Evolutionary conservation across 2,888 invertebrate genomes (phyloP).

Genomic region (Resseliella maxima): DNA sequence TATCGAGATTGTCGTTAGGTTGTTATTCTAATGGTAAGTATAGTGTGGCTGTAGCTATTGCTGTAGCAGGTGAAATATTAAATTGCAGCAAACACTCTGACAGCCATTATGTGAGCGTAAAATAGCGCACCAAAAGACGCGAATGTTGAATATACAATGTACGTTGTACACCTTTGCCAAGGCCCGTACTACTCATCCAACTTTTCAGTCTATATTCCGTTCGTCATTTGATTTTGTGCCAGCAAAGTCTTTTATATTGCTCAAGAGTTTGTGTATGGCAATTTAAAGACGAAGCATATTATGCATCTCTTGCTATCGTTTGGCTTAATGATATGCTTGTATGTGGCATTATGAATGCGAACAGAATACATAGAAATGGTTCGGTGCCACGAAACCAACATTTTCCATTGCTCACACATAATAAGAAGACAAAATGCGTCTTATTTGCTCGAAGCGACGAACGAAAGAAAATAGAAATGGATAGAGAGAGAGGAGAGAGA

Average conservation of each 20-base stretch:
- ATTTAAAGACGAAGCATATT: conserved; percentile 34
- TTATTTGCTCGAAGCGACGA: conserved; percentile 33
- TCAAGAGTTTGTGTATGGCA: not conserved
- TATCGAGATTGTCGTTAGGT: conserved; percentile 40
- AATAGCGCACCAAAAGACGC: not conserved
- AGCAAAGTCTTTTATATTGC: not conserved
- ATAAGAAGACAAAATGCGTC: conserved; percentile 36
- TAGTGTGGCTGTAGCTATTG: not conserved
- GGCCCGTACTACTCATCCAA: not conserved
- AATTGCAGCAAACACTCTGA: conserved; percentile 48
- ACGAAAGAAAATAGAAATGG: not conserved
- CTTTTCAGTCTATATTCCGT: conserved; percentile 16
- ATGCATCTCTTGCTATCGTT: conserved; percentile 15
- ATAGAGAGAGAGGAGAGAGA: no score
- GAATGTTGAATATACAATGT: no score
- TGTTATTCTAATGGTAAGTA: conserved; percentile 51
- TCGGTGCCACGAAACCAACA: not conserved
- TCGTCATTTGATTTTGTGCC: not conserved
- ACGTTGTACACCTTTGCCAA: not conserved
- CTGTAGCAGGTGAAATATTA: conserved; percentile 33
- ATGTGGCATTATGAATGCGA: conserved; percentile 5
- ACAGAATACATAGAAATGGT: not conserved
- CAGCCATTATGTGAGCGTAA: not conserved
- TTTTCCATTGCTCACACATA: conserved; percentile 11
- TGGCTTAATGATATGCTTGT: conserved; percentile 51